Evolutionary conservation across 2,797 vertebrate genomes (phyloP), one percentile per base, ranked within the genome.

Genomic region (Galago senegalensis): DNA sequence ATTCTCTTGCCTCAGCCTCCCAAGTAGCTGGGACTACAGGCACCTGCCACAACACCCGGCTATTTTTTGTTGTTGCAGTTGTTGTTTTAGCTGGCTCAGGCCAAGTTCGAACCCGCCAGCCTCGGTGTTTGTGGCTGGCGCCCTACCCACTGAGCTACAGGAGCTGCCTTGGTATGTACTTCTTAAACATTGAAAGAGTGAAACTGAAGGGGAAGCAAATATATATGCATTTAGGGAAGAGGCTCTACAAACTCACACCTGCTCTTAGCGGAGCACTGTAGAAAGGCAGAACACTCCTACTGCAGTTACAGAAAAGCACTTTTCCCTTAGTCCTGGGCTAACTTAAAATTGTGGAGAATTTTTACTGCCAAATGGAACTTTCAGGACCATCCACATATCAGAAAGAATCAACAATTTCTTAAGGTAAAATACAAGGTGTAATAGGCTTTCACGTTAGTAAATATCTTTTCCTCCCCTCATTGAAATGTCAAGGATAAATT

Each of bases 381-480:
- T 94, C 89, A 34, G 69, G 73, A 94, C 67, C 96, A 87, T 13
- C 73, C 77, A 93, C 94, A 60, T 92, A 94, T 63, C 75, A 72
- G 87, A 97, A 97, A 93, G 60, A 97, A 98, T 60, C 40, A 93
- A 96, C 53, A 87, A 7, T 89, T 94, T 95, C 92, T 96, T 69
- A 93, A 97, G 95, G 63, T 72, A 83, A 97, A 97, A 96, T 46
- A 60, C 10, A 93, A 70, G 34, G 31, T 85, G 40, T 61, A 92
- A 92, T 17, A 97, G 90, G 37, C 34, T 60, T 60, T 80, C 87
- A 93, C 77, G 2, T 65, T 96, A 92, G 11, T 91, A 96, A 97
- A 91, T 56, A 12, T 43, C 60, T 92, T 97, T 94, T 89, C 25
- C 14, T 81, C 3, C 3, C 56, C 46, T 31, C 20, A 93, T 21